phyloP scores from a whole-genome alignment of 1,140 invertebrate genomes.

The Yoshiicerus persimilis region DNA sequence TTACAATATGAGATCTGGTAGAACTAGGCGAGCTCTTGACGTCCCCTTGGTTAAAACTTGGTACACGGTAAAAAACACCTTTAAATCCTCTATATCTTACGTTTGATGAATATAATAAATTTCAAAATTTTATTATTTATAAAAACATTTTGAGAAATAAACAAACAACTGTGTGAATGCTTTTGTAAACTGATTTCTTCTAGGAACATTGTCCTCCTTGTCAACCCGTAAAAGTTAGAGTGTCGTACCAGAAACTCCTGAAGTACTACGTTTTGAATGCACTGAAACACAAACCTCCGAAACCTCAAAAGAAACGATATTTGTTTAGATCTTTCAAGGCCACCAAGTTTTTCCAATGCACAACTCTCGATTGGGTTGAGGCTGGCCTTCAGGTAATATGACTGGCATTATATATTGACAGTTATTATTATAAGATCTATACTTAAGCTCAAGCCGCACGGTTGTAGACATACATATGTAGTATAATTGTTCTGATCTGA shows the following conservation, averaged over 20 bases:
- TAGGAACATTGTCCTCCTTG: conserved; percentile 94
- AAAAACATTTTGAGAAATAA: neutral
- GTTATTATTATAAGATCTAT: neutral
- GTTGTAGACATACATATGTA: too few relatives aligned
- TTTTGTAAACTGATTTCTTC: conserved; percentile 54
- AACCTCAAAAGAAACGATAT: conserved; percentile 97
- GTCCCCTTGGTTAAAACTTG: conserved; percentile 96
- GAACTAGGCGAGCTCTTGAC: conserved; percentile 84
- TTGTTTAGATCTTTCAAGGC: conserved; percentile 99
- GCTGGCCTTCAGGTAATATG: conserved; percentile 74
- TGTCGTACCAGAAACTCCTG: conserved; percentile 97
- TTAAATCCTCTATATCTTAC: neutral
- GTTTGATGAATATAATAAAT: neutral
- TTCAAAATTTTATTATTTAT: too few relatives aligned
- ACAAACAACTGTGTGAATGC: neutral
- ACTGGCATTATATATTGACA: neutral
- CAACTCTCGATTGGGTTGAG: conserved; percentile 99
- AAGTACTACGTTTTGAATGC: conserved; percentile 99
- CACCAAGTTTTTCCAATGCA: conserved; percentile 99
- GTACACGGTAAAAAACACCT: conserved; percentile 71
- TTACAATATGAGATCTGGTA: conserved; percentile 91
- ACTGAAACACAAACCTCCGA: conserved; percentile 93
- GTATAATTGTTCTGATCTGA: too few relatives aligned
- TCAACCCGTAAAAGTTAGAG: conserved; percentile 98
- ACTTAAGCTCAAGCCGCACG: too few relatives aligned